Evolutionary conservation across 2,888 invertebrate genomes (phyloP).

Genomic region (Apodemia zela): DNA sequence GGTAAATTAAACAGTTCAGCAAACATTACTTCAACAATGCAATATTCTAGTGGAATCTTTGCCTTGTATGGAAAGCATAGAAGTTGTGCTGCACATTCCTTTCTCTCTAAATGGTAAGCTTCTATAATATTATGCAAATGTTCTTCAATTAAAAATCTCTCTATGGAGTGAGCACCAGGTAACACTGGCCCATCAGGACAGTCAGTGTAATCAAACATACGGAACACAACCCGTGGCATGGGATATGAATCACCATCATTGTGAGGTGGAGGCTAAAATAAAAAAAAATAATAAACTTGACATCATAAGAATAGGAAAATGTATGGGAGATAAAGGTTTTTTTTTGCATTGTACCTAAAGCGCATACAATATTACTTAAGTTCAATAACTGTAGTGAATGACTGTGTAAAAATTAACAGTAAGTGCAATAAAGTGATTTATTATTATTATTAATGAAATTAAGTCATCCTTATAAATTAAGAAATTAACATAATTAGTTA

Average conservation of each 20-base stretch:
- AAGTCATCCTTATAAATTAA: too few relatives aligned
- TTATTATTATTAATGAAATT: too few relatives aligned
- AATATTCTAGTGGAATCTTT: constrained; percentile 98
- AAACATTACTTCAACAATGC: constrained; percentile 98
- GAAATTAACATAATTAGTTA: too few relatives aligned
- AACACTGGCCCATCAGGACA: constrained; percentile 95
- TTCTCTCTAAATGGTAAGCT: constrained; percentile 92
- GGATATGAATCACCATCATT: constrained; percentile 95
- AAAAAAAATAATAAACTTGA: background rate
- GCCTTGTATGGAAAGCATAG: constrained; percentile 95
- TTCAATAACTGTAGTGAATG: too few relatives aligned
- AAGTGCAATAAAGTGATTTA: too few relatives aligned
- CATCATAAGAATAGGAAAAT: background rate
- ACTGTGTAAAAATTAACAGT: too few relatives aligned
- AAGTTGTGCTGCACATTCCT: constrained; percentile 96
- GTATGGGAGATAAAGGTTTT: too few relatives aligned
- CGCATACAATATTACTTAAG: too few relatives aligned
- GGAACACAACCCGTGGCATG: constrained; percentile 95
- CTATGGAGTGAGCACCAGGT: constrained; percentile 98
- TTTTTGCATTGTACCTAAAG: too few relatives aligned
- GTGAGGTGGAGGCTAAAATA: constrained; percentile 91
- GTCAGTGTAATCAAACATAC: constrained; percentile 99
- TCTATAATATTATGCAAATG: constrained; percentile 96
- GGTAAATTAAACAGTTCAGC: constrained; percentile 96
- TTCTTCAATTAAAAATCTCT: constrained; percentile 98